Base-by-base conservation (phyloP, 2,113 vertebrate genomes). In the Rallus limicola region DNA sequence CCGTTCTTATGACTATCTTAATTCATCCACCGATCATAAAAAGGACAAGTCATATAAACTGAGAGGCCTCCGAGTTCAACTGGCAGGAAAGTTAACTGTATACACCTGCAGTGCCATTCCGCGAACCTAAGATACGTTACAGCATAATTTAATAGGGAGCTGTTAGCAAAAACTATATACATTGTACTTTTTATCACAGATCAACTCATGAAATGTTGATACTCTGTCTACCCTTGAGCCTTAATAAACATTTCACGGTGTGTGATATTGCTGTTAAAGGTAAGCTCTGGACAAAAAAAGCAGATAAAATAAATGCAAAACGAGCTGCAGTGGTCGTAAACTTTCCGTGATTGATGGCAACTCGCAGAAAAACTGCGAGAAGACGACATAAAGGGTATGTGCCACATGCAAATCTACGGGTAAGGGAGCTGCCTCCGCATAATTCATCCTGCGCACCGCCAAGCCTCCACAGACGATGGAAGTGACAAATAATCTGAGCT, bases 231-330 rank as follows among this genome's bases (percentile, higher is more conserved):
- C n/a, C 42, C 79, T 72, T 50, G 67, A 90, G 77, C 76, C 82
- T 79, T 84, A 69, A 83, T 62, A 95, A 88, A 68, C 31, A 52
- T 65, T 92, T 93, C 78, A n/a, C 69, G 60, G 80, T 10, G n/a
- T 19, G n/a, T 2, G 40, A 65, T 53, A 82, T 1, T 16, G 29
- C 42, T 13, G 38, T 36, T 68, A 88, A 79, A 96, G 91, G 92
- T 88, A 84, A 95, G 17, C 50, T 77, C 82, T 71, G 86, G 93
- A 97, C 95, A 88, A 95, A 94, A 94, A 46, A 96, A 97, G 84
- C 64, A 88, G 71, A 82, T 60, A 92, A 96, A 96, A 91, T 93
- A 72, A 92, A 79, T 24, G 46, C 88, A 62, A 91, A 95, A 82
- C 10, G 71, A 91, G 70, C 82, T 86, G 83, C 78, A 70, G 93